These are phyloP conservation scores for Mesocricetus auratus DNA, from an alignment of 2,113 vertebrate genomes.

Conservation along the genomic window DNA sequence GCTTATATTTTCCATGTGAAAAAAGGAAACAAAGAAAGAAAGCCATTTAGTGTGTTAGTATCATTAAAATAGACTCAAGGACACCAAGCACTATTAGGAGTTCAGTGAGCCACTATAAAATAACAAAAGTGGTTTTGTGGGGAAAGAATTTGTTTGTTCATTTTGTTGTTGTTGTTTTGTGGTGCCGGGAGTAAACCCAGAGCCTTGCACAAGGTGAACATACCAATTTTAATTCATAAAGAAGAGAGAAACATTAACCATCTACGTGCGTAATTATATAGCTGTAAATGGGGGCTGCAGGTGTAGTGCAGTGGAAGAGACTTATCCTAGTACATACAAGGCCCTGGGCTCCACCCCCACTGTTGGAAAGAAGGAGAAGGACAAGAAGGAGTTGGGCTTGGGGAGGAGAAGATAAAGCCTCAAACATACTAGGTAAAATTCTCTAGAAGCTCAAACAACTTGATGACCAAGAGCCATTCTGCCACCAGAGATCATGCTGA, in stretches of 20 bases:
- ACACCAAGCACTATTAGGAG: not conserved
- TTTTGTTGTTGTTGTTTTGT: not conserved
- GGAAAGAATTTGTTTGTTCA: not conserved
- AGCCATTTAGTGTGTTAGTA: not conserved
- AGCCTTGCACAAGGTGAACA: not conserved
- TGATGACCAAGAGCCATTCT: not conserved
- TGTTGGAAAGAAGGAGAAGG: not conserved
- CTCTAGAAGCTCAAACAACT: not conserved
- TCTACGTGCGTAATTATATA: not conserved
- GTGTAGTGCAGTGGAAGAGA: not conserved
- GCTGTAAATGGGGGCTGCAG: not conserved
- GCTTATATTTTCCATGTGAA: too few relatives aligned
- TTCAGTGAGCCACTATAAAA: not conserved
- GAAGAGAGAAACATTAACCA: slow-evolving; percentile 19
- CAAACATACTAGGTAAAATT: not conserved
- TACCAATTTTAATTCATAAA: slow-evolving; percentile 6
- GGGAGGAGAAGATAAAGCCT: not conserved
- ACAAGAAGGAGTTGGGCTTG: not conserved
- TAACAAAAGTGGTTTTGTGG: not conserved
- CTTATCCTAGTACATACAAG: not conserved
- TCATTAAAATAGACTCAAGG: not conserved
- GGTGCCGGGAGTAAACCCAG: not conserved
- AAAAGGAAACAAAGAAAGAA: too few relatives aligned
- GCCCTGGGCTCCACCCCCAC: not conserved
- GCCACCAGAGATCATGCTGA: not conserved